phyloP scores from a whole-genome alignment of 92 coral and sea anemone genomes.

The Ricordea florida region DNA sequence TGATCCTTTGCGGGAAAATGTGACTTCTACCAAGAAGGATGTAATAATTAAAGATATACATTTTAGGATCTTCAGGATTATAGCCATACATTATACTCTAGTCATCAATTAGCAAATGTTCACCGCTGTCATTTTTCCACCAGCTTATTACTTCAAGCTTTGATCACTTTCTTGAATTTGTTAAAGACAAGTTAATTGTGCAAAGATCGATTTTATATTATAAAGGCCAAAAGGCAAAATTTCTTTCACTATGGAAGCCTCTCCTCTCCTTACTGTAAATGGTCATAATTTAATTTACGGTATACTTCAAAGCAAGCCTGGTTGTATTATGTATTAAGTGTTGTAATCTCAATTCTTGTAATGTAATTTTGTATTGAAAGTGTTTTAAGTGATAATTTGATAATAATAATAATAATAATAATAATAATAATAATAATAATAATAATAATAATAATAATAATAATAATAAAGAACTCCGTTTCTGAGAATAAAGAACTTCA shows the following conservation, averaged over 20 bases:
- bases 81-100: background rate
- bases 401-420: too few relatives aligned
- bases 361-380: too few relatives aligned
- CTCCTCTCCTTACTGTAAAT: too few relatives aligned
- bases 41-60: background rate
- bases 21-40: conserved; percentile 2
- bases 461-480: too few relatives aligned
- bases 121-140: background rate
- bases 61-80: background rate
- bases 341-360: too few relatives aligned
- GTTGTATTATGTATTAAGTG: too few relatives aligned
- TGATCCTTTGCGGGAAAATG: background rate
- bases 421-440: too few relatives aligned
- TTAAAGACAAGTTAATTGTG: background rate
- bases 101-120: background rate
- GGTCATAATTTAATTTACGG: background rate
- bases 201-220: background rate
- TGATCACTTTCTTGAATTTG: background rate
- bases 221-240: background rate
- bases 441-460: too few relatives aligned
- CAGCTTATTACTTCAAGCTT: background rate
- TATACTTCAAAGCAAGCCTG: background rate
- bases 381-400: too few relatives aligned
- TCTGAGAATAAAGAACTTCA: too few relatives aligned
- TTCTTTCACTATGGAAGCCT: background rate